These are phyloP conservation scores for Chiropotes sagulatus DNA, from an alignment of 2,797 vertebrate species.

Conservation along the genomic window DNA sequence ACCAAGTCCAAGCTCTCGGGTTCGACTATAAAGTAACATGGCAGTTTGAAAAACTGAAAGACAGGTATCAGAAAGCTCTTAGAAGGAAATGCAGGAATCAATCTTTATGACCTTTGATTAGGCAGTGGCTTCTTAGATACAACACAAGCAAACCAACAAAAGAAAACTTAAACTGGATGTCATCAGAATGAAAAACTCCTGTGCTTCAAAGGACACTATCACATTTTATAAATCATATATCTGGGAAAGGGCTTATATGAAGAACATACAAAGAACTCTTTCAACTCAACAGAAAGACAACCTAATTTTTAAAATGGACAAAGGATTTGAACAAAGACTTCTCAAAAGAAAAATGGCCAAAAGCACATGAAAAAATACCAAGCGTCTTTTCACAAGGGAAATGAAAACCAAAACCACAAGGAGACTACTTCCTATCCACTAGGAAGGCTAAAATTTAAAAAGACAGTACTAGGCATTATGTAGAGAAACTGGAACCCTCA, in stretches of 20 bases:
- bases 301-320: not conserved
- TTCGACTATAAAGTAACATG: not conserved
- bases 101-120: not conserved
- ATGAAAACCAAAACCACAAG: not conserved
- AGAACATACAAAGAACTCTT: not conserved
- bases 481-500: not conserved
- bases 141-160: not conserved
- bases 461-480: not conserved
- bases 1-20: not conserved
- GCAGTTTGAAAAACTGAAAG: not conserved
- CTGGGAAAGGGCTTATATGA: not conserved
- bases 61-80: not conserved
- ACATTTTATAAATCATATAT: not conserved
- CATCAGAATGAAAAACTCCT: not conserved
- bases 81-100: not conserved
- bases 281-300: not conserved
- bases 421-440: not conserved
- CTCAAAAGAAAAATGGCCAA: constrained; percentile 9
- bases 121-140: not conserved
- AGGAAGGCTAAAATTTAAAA: not conserved
- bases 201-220: not conserved
- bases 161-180: not conserved
- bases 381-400: not conserved
- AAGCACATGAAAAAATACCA: not conserved
- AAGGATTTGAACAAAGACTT: constrained; percentile 11